Conservation (phyloP, 2,797 vertebrate genomes). For the Pygocentrus nattereri region DNA sequence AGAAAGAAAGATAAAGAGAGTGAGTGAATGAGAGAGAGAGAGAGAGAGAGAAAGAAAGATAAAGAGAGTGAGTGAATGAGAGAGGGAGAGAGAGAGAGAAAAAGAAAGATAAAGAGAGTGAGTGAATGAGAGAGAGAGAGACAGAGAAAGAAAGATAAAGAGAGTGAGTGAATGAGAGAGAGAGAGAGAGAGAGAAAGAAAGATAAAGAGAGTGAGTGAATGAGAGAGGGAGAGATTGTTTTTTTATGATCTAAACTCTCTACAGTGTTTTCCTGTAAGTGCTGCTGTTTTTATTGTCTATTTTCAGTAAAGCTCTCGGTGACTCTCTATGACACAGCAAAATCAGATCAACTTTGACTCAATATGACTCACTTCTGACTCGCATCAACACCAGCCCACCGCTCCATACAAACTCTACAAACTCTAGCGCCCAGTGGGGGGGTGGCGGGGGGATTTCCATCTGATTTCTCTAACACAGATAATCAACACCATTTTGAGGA, state of each 20-base stretch:
- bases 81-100: not conserved
- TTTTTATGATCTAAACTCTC: constrained; percentile 35
- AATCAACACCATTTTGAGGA: too few relatives aligned
- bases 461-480: too few relatives aligned
- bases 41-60: not conserved
- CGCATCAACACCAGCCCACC: constrained; percentile 15
- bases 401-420: too few relatives aligned
- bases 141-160: not conserved
- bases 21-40: too few relatives aligned
- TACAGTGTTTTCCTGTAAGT: constrained; percentile 43
- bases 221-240: not conserved
- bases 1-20: constrained; percentile 10
- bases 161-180: not conserved
- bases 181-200: not conserved
- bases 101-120: not conserved
- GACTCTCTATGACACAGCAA: not conserved
- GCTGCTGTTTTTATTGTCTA: constrained; percentile 31
- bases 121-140: not conserved
- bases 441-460: too few relatives aligned
- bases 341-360: constrained; percentile 36
- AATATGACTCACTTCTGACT: constrained; percentile 45
- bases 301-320: constrained; percentile 32
- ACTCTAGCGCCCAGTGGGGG: too few relatives aligned
- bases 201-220: constrained; percentile 5
- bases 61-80: not conserved